Evolutionary conservation across 2,113 vertebrate genomes (phyloP), one percentile per base, ranked within the genome.

Genomic region (Glareola pratincola): DNA sequence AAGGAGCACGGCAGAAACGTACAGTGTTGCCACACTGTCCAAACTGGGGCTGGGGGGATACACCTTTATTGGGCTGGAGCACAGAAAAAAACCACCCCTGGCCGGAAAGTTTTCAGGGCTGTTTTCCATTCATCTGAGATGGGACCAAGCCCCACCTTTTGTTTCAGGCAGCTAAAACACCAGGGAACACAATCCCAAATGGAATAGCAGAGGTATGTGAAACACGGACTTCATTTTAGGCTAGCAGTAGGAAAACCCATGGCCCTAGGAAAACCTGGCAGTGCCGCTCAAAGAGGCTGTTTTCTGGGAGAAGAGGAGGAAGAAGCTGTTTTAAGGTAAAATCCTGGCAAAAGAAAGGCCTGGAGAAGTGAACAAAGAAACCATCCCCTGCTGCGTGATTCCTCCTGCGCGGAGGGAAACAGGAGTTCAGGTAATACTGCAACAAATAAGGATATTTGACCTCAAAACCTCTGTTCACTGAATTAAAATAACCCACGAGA

Each of bases 1-100:
- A 18, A 20, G 41, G 16, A 39, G 26, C 24, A 27, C 0, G 5
- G 51, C 13, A 8, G 80, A 21, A 27, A 45, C 0, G 2, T 3
- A 6, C 1, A 7, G 37, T 27, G 22, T 5, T 16, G 29, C 32
- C 17, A 9, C 19, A 22, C 13, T 62, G 34, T 20, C 0, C 3
- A 29, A 37, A 41, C 2, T 2, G 20, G 15, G 18, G 39, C 9
- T 11, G 39, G 39, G 29, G 22, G 8, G 3, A 48, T 29, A 30
- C 2, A 24, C 6, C 3, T 72, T 59, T 10, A 24, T 10, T 4
- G 47, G 20, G 47, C 6, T 54, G 63, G 22, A 53, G 27, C 0
- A 1, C 1, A 51, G 26, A 4, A 60, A 54, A 54, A 66, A 39
- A 2, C 10, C 43, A n/a, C 85, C 69, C 12, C 3, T 10, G n/a